Base-by-base conservation (phyloP, 2,113 vertebrate genomes). In the Muntiacus muntjak region DNA sequence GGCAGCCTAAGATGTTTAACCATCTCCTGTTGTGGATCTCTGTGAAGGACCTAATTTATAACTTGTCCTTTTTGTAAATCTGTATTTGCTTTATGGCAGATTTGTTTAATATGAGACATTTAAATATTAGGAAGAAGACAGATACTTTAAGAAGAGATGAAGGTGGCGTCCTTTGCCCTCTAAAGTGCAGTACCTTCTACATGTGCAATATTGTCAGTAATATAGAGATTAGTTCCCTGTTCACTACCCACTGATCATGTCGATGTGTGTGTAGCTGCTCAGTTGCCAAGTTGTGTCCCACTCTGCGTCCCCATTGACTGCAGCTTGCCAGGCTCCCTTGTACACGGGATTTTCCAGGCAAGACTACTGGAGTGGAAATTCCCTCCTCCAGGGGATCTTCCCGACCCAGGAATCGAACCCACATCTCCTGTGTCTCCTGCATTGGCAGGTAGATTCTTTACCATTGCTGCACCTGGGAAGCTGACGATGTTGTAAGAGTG, bases 61-160 rank as follows among this genome's bases (percentile, higher is more conserved):
- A 67, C 76, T 95, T 95, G n/a, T 58, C 7, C 40, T 93, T 87
- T 87, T 94, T 64, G 7, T 94, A 83, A 95, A 57, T 87, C 40
- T 87, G 0, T 79, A 17, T 90, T 94, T 93, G 84, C 78, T 43
- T 74, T 57, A 60, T 33, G 14, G 26, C 23, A 93, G 15, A 57
- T 95, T 90, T 67, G 23, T 76, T 88, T 94, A 91, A 54, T 57
- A 83, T 19, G 15, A 78, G 21, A 93, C 33, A 58, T 15, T 92
- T 92, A 93, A 89, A 81, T 86, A 57, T 26, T 93, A 36, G 50
- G 60, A 93, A 89, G 36, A 10, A 82, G 15, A 62, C 11, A 82
- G 19, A 57, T 14, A 91, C 45, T 84, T 93, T 78, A 60, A 47
- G 82, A 82, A 81, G 47, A 60, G 2, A 64, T 33, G 47, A 92